Base-by-base conservation (phyloP, 1,140 invertebrate species). In the Melipona quadrifasciata region DNA sequence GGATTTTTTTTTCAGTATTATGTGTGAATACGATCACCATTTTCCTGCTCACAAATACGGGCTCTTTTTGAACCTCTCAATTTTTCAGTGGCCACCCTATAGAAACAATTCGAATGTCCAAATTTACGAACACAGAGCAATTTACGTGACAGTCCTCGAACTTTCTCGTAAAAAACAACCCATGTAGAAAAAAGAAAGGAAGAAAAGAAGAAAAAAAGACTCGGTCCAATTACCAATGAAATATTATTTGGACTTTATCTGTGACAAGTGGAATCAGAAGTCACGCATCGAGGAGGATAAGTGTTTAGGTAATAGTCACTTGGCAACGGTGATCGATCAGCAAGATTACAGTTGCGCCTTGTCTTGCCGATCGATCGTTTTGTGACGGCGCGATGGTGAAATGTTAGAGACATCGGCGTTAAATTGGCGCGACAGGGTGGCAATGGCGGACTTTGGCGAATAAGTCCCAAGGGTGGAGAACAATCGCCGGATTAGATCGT, bases 271-370 rank as follows among this genome's bases (percentile, higher is more conserved):
- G 8, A 53, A 61, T 5, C n/a, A 34, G 1, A 2, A 67, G 58
- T 58, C 17, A 78, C 75, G 55, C 71, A 34, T 21, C 47, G 31
- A 47, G 61, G 47, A 85, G 57, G 68, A 58, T 61, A 80, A 47
- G 67, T 92, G 89, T 91, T 92, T 92, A 90, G 89, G 84, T 84
- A 79, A 86, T 86, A 86, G 87, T 91, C 87, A 91, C 89, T 86
- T 90, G 86, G 90, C 91, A 91, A 92, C 91, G 70, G 87, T 78
- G 84, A 91, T 92, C 85, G 86, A 89, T 91, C 57, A 57, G 57
- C 19, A 21, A 74, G 57, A 84, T 89, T 84, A 82, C 17, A 16
- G 51, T 24, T 34, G 27, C 39, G 73, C 27, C 64, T 55, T 39
- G 64, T 73, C 68, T 77, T 10, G 84, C 84, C 68, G 73, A 87